Evolutionary conservation across 2,113 vertebrate species (phyloP), one percentile per base, ranked within the genome.

Genomic region (Spermophilus dauricus): DNA sequence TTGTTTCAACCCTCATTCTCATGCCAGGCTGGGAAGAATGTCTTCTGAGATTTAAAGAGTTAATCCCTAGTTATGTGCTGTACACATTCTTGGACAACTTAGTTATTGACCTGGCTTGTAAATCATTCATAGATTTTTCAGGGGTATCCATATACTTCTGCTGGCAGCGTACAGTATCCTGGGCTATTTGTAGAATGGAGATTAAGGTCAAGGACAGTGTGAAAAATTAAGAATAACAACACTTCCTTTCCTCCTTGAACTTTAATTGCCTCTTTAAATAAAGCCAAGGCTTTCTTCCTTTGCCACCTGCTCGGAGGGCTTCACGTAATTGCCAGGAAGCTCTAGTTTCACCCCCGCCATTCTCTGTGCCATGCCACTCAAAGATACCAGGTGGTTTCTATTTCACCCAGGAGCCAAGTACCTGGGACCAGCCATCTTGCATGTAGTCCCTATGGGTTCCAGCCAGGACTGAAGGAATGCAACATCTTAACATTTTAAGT

Each of bases 21-120:
- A 93, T 95, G 78, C 51, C 89, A 58, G 45, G 48, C 69, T 91
- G 72, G 86, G 92, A 39, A 97, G 94, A 78, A 8, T 39, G 89
- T 87, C 91, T 96, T 95, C 97, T 72, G 91, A 97, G 76, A 97
- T 95, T 86, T 78, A 96, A 97, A 98, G 97, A 98, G 98, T 95
- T 98, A 98, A 98, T 97, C 45, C 45, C 96, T 97, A 95, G 94
- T 97, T 97, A 88, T 97, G 67, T 83, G 91, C 92, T 96, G 96
- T 12, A 94, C 94, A 96, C 97, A 97, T 98, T 97, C 98, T 97
- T 45, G 56, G 85, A 94, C 92, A 96, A 97, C 98, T 99, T 98
- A 99, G 99, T 99, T 98, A 99, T 99, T 99, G 98, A 99, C 98
- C 97, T 96, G 39, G 91, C 96, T 94, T 53, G 95, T 99, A 98